Evolutionary conservation across 2,113 vertebrate species (phyloP).

Genomic region (Callionymus lyra): DNA sequence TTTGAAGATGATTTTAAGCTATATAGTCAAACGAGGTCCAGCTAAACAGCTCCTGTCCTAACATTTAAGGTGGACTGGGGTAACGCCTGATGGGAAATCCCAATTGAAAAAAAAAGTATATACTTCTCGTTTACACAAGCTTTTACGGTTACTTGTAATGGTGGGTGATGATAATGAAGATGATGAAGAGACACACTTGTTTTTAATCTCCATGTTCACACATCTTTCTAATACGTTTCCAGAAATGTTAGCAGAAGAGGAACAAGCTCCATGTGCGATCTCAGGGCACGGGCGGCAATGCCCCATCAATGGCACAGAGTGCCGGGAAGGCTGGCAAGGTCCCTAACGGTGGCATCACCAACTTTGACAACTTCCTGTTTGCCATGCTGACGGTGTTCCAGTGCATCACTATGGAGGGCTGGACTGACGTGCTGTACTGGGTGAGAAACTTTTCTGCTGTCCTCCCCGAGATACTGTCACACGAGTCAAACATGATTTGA

Average conservation of each 20-base stretch:
- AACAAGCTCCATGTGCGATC: constrained; percentile 92
- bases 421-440: constrained; percentile 98
- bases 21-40: too few species aligned
- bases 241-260: constrained; percentile 85
- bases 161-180: background rate
- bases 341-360: constrained; percentile 96
- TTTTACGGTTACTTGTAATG: background rate
- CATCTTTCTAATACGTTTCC: background rate
- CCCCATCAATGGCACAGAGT: constrained; percentile 82
- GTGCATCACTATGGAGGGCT: constrained; percentile 99
- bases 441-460: constrained; percentile 56
- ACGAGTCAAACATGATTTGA: constrained; percentile 27
- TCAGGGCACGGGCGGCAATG: constrained; percentile 93
- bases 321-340: constrained; percentile 91
- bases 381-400: constrained; percentile 99
- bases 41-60: too few species aligned
- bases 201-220: too few species aligned
- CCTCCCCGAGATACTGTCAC: constrained; percentile 9
- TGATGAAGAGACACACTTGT: too few species aligned
- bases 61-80: too few species aligned
- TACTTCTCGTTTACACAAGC: too few species aligned
- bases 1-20: too few species aligned
- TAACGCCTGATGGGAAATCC: too few species aligned
- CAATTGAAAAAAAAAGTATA: too few species aligned
- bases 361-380: constrained; percentile 98